phyloP scores from a whole-genome alignment of 2,888 invertebrate genomes.

The Pammene aurita region DNA sequence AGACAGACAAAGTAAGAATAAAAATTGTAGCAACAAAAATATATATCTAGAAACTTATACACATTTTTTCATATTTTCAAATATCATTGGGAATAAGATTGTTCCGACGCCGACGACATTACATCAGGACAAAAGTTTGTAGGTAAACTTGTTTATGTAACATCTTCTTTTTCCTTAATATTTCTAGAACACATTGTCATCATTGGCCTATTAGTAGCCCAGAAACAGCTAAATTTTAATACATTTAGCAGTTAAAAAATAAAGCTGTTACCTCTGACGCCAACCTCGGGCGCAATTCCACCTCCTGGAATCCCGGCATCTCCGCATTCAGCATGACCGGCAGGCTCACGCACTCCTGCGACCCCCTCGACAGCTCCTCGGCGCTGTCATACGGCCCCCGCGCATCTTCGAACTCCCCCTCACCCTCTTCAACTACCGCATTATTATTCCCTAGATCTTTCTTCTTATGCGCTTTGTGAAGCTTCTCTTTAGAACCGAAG shows the following conservation, averaged over 20 bases:
- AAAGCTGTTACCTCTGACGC: constrained; percentile 72
- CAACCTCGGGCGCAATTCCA: constrained; percentile 73
- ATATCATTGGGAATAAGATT: too few relatives aligned
- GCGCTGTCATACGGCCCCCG: constrained; percentile 73
- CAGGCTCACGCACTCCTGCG: constrained; percentile 78
- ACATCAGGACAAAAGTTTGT: too few relatives aligned
- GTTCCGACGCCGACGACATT: too few relatives aligned
- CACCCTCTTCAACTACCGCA: constrained; percentile 79
- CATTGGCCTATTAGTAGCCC: too few relatives aligned
- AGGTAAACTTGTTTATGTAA: too few relatives aligned
- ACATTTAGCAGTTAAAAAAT: not conserved
- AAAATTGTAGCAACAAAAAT: too few relatives aligned
- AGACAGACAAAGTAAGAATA: not conserved
- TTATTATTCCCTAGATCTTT: constrained; percentile 78
- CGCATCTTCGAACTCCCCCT: constrained; percentile 70
- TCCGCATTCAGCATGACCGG: constrained; percentile 77
- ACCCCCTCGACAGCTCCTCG: constrained; percentile 71
- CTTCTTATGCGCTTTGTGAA: constrained; percentile 77
- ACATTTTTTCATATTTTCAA: too few relatives aligned
- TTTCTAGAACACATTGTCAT: too few relatives aligned
- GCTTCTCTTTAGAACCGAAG: constrained; percentile 81
- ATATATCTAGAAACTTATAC: too few relatives aligned
- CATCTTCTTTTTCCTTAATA: too few relatives aligned
- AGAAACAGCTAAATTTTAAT: too few relatives aligned
- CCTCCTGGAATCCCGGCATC: constrained; percentile 79